phyloP scores from a whole-genome alignment of 2,113 vertebrate species.

The Dicentrarchus labrax region DNA sequence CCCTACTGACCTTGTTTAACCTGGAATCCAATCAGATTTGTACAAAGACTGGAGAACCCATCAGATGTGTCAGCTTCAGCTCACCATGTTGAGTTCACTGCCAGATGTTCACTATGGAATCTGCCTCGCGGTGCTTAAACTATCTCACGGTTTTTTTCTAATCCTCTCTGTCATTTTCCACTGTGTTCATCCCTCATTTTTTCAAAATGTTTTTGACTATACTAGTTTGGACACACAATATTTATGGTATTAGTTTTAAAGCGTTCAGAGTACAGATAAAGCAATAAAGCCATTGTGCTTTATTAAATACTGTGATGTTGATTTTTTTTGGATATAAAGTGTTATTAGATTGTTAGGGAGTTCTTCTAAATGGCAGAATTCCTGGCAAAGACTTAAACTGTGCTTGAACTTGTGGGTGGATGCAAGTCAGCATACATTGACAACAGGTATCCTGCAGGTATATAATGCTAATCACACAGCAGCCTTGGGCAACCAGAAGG shows the following conservation, averaged over 20 bases:
- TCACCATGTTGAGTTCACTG: constrained; percentile 35
- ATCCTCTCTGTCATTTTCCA: background rate
- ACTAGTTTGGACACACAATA: background rate
- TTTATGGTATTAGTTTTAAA: background rate
- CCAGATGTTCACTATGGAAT: constrained; percentile 69
- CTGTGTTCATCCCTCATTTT: background rate
- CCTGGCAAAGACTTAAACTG: background rate
- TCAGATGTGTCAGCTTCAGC: constrained; percentile 64
- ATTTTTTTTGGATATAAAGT: background rate
- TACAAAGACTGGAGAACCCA: constrained; percentile 34
- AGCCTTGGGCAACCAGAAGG: background rate
- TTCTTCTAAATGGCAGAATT: background rate
- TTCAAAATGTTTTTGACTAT: background rate
- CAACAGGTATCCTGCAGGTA: background rate
- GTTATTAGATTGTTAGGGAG: too few species aligned
- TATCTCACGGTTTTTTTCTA: background rate
- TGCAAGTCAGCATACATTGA: background rate
- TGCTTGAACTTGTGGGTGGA: background rate
- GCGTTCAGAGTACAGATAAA: background rate
- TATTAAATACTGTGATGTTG: background rate
- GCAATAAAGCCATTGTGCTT: background rate
- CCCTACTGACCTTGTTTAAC: constrained; percentile 66
- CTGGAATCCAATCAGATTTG: constrained; percentile 72
- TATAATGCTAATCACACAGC: background rate
- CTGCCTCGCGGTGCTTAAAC: constrained; percentile 31